Base-by-base conservation (phyloP, 2,797 vertebrate species). In the Lindbergichthys nudifrons region DNA sequence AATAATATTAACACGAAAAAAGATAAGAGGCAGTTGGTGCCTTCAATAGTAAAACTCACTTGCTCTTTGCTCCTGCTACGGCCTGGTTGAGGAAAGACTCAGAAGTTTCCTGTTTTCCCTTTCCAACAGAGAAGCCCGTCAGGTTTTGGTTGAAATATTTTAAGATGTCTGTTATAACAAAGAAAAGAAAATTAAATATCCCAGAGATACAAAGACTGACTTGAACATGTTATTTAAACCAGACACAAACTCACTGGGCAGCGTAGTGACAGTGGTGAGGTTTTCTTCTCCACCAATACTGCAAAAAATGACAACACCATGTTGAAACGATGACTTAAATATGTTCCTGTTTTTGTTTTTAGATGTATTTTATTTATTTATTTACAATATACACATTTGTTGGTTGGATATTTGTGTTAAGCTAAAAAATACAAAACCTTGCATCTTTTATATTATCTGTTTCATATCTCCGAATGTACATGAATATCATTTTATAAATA, bases 61-160 rank as follows among this genome's bases (percentile, higher is more conserved):
- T 82, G 92, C 95, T 93, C 80, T 90, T 92, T 0, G 95, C 94
- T 85, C 96, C 95, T 0, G 96, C 87, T 10, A 96, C 93, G 53
- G 97, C 97, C 90, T 96, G 96, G 88, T 98, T 98, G 79, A 98
- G 91, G 86, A 94, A 96, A 0, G 97, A 91, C 4, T 92, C 81
- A 0, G 83, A 41, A 13, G 77, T 87, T 3, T 45, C 32, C 67
- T 89, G 81, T 0, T 71, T 84, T 1, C 96, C 96, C 0, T 0
- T 94, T 26, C 94, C 95, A 0, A 93, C 78, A 0, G 97, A 96
- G 11, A 93, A 98, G 52, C 97, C 97, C 3, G 43, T 72, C 64
- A 97, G 65, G 0, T 81, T 51, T 2, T 32, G 65, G 65, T 95
- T 97, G 81, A 97, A 98, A 82, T 95, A 66, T 23, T 89, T 94